These are phyloP conservation scores for Muscicapa striata DNA, from an alignment of 2,797 vertebrate genomes.

Conservation along the genomic window DNA sequence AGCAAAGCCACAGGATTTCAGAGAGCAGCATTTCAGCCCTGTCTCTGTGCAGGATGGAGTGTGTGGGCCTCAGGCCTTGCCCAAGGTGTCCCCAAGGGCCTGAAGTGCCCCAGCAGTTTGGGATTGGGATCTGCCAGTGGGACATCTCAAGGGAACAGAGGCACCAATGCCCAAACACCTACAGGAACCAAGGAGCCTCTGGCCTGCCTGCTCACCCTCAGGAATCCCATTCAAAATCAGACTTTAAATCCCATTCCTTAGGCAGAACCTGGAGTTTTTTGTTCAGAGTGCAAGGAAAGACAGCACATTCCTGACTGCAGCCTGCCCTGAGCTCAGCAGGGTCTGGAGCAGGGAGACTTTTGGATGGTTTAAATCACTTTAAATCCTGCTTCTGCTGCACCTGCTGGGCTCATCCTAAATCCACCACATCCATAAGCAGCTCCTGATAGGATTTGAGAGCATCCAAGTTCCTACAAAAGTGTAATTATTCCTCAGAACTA, in stretches of 20 bases:
- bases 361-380: background rate
- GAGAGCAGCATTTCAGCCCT: background rate
- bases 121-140: rapidly evolving
- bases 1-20: background rate
- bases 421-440: background rate
- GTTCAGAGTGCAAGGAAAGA: background rate
- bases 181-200: background rate
- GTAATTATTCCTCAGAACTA: slow-evolving; percentile 9
- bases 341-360: background rate
- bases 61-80: no score
- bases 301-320: background rate
- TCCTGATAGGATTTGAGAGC: background rate
- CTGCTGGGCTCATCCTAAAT: background rate
- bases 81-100: background rate
- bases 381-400: background rate
- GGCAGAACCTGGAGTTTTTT: background rate
- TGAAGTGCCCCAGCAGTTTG: rapidly evolving
- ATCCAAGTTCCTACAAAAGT: background rate
- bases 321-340: rapidly evolving
- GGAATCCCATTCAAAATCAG: rapidly evolving
- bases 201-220: background rate
- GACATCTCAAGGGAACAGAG: background rate
- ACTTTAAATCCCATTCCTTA: background rate
- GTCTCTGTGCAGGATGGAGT: background rate
- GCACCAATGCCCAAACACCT: rapidly evolving